Base-by-base conservation (phyloP, 2,113 vertebrate species). In the Ammodytes dubius region DNA sequence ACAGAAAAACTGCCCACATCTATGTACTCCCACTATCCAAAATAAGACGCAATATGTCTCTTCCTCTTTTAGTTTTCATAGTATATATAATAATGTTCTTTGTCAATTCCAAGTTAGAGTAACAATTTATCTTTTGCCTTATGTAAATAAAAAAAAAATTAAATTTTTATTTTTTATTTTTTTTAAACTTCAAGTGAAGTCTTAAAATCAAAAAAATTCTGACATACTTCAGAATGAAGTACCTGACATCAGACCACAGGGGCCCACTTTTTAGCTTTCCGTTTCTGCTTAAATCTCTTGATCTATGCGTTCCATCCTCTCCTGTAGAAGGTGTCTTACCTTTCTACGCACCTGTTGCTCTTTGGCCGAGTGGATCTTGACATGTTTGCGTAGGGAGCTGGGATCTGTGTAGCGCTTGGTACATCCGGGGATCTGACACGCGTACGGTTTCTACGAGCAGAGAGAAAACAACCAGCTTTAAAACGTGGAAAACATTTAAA, bases 401-500 rank as follows among this genome's bases (percentile, higher is more conserved):
- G 98, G 98, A 89, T 99, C 98, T 0, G 98, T 99, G 94, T 99
- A 99, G 89, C 98, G 98, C 81, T 99, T 99, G 91, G 97, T 97
- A 87, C 98, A 99, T 88, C 98, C 98, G 0, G 97, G 97, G 46
- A 99, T 98, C 96, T 99, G 98, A 93, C 98, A 99, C 56, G 98
- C 98, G 0, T 99, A 99, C 1, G 98, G 98, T 88, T 99, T 99
- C 98, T 99, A 82, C 40, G 61, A 83, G 59, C n/a, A 84, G 50
- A 45, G 56, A 84, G 0, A n/a, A 9, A 70, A 15, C 53, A 57
- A 57, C 86, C 47, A 68, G 19, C 27, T 52, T 53, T 10, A 42
- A 42, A 10, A 8, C 39, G 15, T 70, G 4, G 6, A 35, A 74
- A 7, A 35, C 0, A 77, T 19, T 57, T 43, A 42, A n/a, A 45